These are phyloP conservation scores for Pollimyrus isidori DNA, from an alignment of 2,113 vertebrate species.

Conservation along the genomic window DNA sequence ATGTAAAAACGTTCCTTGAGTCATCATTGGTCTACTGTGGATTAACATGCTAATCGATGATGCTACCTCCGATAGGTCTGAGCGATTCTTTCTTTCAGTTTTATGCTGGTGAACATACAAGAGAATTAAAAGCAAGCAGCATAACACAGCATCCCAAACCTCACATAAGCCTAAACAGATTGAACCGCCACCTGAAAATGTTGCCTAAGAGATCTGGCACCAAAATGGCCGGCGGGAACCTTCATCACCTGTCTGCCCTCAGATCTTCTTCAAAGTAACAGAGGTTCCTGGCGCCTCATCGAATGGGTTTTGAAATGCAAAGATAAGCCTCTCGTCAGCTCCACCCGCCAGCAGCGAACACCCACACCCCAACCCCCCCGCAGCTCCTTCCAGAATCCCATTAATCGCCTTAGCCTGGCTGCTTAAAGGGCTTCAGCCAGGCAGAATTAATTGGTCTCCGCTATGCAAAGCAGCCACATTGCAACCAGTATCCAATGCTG, in stretches of 20 bases:
- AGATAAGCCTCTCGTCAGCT: constrained; percentile 34
- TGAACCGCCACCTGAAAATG: background rate
- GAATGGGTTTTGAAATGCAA: constrained; percentile 31
- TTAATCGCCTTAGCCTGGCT: constrained; percentile 57
- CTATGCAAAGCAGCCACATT: constrained; percentile 57
- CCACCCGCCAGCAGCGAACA: constrained; percentile 35
- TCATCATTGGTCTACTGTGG: background rate
- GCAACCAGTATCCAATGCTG: constrained; percentile 55
- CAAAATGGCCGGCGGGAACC: background rate
- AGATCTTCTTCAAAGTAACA: constrained; percentile 25
- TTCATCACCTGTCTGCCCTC: constrained; percentile 20
- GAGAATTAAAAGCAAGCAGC: background rate
- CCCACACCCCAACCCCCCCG: constrained; percentile 22
- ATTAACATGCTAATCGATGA: background rate
- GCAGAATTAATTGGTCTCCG: constrained; percentile 59
- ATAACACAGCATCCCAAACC: background rate
- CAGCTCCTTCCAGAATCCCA: constrained; percentile 53
- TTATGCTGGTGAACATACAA: background rate
- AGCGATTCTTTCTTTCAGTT: background rate
- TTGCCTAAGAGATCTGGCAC: background rate
- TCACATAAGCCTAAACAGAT: background rate
- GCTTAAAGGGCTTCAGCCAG: constrained; percentile 48
- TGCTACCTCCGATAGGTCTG: background rate
- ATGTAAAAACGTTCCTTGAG: background rate
- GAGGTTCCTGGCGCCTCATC: constrained; percentile 25